Evolutionary conservation across 2,888 invertebrate species (phyloP), one percentile per base, ranked within the genome.

Genomic region (Holacanthella duospinosa): DNA sequence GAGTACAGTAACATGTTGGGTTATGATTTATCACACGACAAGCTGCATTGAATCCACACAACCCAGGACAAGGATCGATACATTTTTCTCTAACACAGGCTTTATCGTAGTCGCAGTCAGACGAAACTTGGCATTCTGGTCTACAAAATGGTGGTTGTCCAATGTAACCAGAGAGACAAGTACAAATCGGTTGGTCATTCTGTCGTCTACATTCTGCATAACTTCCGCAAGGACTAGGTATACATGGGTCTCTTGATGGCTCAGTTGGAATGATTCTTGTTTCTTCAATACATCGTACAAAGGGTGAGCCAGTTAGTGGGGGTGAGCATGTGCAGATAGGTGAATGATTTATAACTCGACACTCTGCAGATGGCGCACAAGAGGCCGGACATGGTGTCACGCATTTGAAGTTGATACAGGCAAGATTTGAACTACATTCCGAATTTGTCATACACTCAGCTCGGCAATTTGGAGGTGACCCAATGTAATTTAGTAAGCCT

Each of bases 321-420:
- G 71, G 73, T 29, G 74, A 74, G 66, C 76, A 76, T 43, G 68
- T 62, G 62, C 76, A 76, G 29, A 69, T 69, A 24, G 74, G 74
- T 54, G 71, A 69, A 62, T 76, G 76, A 53, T 68, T 69, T 0
- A 68, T 28, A 9, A 48, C 48, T 71, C 84, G 84, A 65, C 80
- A 78, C 1, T 82, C 78, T 64, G 80, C 80, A 60, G 80, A 75
- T 26, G 82, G 81, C 21, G 76, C 76, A 71, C 84, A 84, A 24
- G 81, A 79, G 63, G 81, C 81, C 26, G 80, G 80, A 71, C 86
- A 86, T 43, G 92, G 92, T 79, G 93, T 89, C 9, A 86, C 84
- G 75, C 93, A 93, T 78, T 86, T 87, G 74, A 87, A 87, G 76
- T 89, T 88, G 24, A 64, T n/a, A 78, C 90, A 90, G 25, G 88